These are phyloP conservation scores for Ptilonorhynchus violaceus DNA, from an alignment of 2,113 vertebrate genomes.

Conservation along the genomic window DNA sequence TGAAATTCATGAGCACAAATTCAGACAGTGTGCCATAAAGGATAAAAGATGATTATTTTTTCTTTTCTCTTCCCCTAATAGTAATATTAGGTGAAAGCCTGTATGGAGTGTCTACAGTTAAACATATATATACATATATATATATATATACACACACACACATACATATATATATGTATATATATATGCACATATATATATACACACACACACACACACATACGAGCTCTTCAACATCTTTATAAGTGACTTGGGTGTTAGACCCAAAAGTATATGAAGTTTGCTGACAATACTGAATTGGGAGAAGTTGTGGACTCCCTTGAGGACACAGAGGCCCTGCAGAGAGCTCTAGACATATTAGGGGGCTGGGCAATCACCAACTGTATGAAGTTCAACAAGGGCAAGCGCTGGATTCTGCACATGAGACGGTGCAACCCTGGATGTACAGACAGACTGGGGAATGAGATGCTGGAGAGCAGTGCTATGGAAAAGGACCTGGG, in stretches of 20 bases:
- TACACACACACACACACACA: too few relatives aligned
- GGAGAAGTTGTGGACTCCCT: neutral
- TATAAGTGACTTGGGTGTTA: neutral
- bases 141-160: too few relatives aligned
- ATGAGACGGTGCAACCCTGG: neutral
- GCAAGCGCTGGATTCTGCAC: too few relatives aligned
- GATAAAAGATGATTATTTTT: neutral
- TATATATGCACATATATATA: neutral
- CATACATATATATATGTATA: neutral
- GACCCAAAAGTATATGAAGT: neutral
- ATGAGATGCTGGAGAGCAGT: rapidly evolving
- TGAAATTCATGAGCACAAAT: neutral
- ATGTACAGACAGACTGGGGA: rapidly evolving
- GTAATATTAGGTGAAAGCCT: neutral
- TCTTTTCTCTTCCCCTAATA: neutral
- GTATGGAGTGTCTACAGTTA: neutral
- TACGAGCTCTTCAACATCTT: neutral
- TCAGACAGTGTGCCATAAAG: neutral
- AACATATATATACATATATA: neutral
- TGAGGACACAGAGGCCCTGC: too few relatives aligned
- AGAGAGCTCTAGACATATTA: too few relatives aligned
- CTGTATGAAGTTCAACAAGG: neutral
- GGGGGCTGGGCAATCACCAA: too few relatives aligned
- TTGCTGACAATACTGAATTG: neutral
- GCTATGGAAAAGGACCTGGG: rapidly evolving